These are phyloP conservation scores for Polylopha cassiicola DNA, from an alignment of 2,888 invertebrate species.

Conservation along the genomic window DNA sequence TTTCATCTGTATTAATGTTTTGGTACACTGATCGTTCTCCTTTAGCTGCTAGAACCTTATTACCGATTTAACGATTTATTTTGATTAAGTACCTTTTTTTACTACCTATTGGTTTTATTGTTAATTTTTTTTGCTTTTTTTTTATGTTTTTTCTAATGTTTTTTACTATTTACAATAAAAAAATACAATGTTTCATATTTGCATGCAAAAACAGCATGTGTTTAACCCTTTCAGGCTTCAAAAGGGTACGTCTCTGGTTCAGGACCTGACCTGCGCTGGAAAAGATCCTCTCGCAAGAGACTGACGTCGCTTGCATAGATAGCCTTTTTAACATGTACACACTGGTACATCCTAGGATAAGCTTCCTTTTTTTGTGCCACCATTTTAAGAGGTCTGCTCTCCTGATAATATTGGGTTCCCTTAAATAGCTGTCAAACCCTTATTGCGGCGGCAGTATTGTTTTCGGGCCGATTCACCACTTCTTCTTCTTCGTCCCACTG, in stretches of 20 bases:
- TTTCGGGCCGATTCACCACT: background rate
- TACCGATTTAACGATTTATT: too few species aligned
- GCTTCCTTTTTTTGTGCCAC: background rate
- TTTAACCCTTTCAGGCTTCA: constrained; percentile 2
- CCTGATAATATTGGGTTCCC: background rate
- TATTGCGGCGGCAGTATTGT: background rate
- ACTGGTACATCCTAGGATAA: background rate
- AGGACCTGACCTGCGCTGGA: constrained; percentile 4
- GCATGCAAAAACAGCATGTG: background rate
- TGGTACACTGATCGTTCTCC: too few species aligned
- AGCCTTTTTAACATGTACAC: constrained; percentile 2
- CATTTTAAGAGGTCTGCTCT: background rate
- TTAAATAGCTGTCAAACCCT: background rate
- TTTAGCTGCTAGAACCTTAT: too few species aligned
- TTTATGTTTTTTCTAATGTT: background rate
- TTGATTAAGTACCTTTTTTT: too few species aligned
- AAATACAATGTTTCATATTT: too few species aligned
- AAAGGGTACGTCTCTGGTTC: constrained; percentile 1
- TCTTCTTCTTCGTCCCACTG: background rate
- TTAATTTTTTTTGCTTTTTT: background rate
- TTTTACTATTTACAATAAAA: background rate
- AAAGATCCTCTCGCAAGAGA: constrained; percentile 3
- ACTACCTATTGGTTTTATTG: too few species aligned
- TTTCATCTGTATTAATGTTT: constrained; percentile 19
- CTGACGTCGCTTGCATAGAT: constrained; percentile 1